phyloP scores from a whole-genome alignment of 2,113 vertebrate species.

The Gymnogyps californianus region DNA sequence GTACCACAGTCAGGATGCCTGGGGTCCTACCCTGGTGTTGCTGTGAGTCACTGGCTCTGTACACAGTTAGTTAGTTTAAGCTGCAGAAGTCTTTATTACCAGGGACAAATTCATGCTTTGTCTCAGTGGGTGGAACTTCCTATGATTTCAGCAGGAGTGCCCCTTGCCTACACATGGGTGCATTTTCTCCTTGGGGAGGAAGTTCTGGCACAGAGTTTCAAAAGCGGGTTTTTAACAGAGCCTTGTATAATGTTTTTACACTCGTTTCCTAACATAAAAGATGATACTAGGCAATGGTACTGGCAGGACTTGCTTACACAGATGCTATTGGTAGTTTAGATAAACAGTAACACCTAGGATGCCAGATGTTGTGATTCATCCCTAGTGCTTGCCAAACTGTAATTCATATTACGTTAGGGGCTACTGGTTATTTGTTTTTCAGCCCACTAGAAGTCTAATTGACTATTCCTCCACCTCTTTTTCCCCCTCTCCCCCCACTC shows the following conservation, averaged over 20 bases:
- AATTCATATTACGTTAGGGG: slow-evolving; percentile 47
- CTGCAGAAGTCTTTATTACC: neutral
- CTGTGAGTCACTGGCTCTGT: neutral
- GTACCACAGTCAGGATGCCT: neutral
- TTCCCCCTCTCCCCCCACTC: neutral
- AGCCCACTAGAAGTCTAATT: slow-evolving; percentile 18
- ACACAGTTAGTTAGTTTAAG: neutral
- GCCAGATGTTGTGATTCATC: slow-evolving; percentile 68
- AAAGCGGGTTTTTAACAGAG: neutral
- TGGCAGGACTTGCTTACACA: slow-evolving; percentile 50
- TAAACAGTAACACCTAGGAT: slow-evolving; percentile 51
- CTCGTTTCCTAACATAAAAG: neutral
- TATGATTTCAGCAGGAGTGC: neutral
- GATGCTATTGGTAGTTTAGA: slow-evolving; percentile 55
- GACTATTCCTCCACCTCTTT: neutral
- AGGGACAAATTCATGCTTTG: neutral
- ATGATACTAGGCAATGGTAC: neutral
- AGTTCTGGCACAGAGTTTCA: neutral
- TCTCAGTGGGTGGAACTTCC: neutral
- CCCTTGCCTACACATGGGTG: neutral
- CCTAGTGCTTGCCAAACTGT: slow-evolving; percentile 46
- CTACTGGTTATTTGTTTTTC: slow-evolving; percentile 50
- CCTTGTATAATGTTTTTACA: neutral
- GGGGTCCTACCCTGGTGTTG: neutral
- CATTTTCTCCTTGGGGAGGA: neutral